Percentiles rank a stretch among this genome's conserved stretches.
Conservation (phyloP, 2,888 invertebrate genomes). For the Dynastes tityus region DNA sequence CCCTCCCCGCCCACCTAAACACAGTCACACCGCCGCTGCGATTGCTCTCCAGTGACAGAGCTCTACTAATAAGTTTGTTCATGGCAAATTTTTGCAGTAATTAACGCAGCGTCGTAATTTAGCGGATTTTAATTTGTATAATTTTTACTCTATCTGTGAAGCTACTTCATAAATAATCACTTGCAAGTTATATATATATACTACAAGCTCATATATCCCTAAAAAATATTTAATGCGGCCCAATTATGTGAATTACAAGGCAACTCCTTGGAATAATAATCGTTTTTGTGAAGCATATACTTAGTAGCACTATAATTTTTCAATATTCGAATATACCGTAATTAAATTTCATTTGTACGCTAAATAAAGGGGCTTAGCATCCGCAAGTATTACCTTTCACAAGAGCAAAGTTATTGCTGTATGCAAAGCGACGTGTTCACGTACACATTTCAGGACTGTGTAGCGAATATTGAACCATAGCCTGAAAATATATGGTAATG, state of each 20-base stretch:
- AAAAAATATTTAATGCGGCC: slow-evolving; percentile 5
- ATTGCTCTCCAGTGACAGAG: too few relatives aligned
- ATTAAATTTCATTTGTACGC: slow-evolving; percentile 26
- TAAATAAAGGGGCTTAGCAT: slow-evolving; percentile 1
- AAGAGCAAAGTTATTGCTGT: not conserved
- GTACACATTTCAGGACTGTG: slow-evolving; percentile 28
- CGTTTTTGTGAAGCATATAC: slow-evolving; percentile 18
- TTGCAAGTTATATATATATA: not conserved
- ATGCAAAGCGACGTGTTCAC: not conserved
- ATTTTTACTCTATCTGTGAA: not conserved
- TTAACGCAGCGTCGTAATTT: too few relatives aligned
- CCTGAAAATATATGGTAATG: slow-evolving; percentile 34
- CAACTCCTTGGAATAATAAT: not conserved
- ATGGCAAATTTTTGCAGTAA: too few relatives aligned
- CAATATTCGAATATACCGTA: slow-evolving; percentile 12
- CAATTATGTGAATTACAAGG: slow-evolving; percentile 21
- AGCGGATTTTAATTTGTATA: not conserved
- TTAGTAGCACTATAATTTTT: slow-evolving; percentile 13
- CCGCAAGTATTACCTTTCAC: slow-evolving; percentile 8
- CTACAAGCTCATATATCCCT: not conserved
- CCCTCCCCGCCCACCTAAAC: too few relatives aligned
- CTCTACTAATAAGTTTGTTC: too few relatives aligned
- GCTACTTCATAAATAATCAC: not conserved
- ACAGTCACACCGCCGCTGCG: too few relatives aligned
- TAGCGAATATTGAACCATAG: slow-evolving; percentile 6